Conservation (phyloP, 1,140 invertebrate genomes). For the Ctenoplectra terminalis region DNA sequence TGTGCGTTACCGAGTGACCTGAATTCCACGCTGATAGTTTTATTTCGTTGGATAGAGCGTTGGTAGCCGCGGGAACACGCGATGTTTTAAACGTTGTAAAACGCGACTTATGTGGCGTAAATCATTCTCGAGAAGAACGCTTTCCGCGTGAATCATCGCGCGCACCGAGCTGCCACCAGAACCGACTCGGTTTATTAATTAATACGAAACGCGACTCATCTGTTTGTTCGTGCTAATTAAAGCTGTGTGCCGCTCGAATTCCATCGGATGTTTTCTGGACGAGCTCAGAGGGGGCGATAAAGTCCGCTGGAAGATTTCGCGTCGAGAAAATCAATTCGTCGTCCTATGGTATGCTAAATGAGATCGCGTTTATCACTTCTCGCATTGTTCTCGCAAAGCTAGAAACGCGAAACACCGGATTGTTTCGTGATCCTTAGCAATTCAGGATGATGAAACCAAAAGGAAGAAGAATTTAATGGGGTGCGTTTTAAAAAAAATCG, state of each 20-base stretch:
- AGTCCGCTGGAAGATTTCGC: conserved; percentile 1
- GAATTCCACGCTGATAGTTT: conserved; percentile 17
- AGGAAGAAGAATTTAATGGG: not conserved
- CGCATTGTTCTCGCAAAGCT: not conserved
- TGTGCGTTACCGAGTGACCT: conserved; percentile 27
- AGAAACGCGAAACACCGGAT: too few species aligned
- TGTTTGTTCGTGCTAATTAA: conserved; percentile 59
- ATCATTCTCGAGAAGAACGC: not conserved
- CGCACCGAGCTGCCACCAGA: not conserved
- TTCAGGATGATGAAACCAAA: not conserved
- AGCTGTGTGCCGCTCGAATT: conserved; percentile 48
- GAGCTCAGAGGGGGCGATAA: not conserved
- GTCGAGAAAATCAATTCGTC: not conserved
- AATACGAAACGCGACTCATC: conserved; percentile 52
- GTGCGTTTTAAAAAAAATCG: not conserved
- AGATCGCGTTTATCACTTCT: too few species aligned
- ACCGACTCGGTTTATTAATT: conserved; percentile 62
- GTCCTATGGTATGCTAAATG: too few species aligned
- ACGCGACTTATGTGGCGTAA: not conserved
- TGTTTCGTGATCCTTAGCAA: not conserved
- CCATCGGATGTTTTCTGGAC: conserved; percentile 37
- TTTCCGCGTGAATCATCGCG: conserved; percentile 58
- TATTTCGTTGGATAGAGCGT: not conserved
- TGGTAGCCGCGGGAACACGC: not conserved
- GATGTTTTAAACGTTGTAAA: conserved; percentile 19